phyloP scores from a whole-genome alignment of 2,888 invertebrate genomes.

The Drosophila kuntzei region DNA sequence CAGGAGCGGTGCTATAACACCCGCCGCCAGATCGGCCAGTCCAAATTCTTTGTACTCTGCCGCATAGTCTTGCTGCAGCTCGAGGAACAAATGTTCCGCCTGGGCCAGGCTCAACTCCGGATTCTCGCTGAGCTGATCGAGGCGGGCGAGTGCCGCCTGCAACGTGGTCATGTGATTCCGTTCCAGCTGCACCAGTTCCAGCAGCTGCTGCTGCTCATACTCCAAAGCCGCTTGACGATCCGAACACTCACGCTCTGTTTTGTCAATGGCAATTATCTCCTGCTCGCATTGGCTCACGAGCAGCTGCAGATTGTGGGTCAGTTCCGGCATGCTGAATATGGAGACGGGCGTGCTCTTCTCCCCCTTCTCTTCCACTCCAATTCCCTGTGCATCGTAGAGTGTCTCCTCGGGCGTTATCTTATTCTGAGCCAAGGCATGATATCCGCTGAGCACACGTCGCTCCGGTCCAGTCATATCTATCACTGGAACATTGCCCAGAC shows the following conservation, averaged over 20 bases:
- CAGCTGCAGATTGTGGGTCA: slow-evolving; percentile 95
- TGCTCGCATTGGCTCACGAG: slow-evolving; percentile 97
- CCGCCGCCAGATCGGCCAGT: slow-evolving; percentile 92
- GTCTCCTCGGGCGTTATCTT: slow-evolving; percentile 86
- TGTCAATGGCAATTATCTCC: slow-evolving; percentile 95
- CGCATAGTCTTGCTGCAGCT: slow-evolving; percentile 88
- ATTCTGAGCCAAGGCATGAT: slow-evolving; percentile 93
- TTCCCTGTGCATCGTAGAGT: slow-evolving; percentile 88
- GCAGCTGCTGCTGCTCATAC: slow-evolving; percentile 91
- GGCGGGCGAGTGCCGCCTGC: slow-evolving; percentile 89
- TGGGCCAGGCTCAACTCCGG: slow-evolving; percentile 85
- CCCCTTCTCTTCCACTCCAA: slow-evolving; percentile 25
- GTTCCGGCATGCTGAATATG: slow-evolving; percentile 93
- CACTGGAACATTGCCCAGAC: slow-evolving; percentile 95
- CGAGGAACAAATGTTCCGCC: slow-evolving; percentile 84
- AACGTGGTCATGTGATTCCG: slow-evolving; percentile 90
- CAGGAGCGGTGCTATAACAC: slow-evolving; percentile 93
- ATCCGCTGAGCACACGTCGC: slow-evolving; percentile 95
- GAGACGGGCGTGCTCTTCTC: slow-evolving; percentile 18
- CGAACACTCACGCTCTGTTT: slow-evolving; percentile 90
- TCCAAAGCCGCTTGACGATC: slow-evolving; percentile 92
- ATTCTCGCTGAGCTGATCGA: slow-evolving; percentile 87
- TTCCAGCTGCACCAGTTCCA: slow-evolving; percentile 90
- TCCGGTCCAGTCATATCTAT: slow-evolving; percentile 99
- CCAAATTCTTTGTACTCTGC: slow-evolving; percentile 94